These are phyloP conservation scores for Hoplias malabaricus DNA, from an alignment of 2,113 vertebrate genomes.

Conservation along the genomic window DNA sequence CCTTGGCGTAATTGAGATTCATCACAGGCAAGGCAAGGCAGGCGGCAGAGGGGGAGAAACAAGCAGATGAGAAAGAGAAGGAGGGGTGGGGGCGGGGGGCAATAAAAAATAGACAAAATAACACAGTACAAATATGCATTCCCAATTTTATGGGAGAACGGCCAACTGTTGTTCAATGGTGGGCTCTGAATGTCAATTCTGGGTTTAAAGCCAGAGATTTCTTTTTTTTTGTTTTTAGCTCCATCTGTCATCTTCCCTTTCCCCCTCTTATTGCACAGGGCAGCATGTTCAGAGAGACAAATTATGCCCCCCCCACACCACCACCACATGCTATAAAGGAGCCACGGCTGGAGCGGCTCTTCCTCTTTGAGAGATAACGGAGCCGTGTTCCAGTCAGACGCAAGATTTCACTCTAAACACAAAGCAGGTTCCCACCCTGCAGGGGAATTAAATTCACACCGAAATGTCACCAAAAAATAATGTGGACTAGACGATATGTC, in stretches of 20 bases:
- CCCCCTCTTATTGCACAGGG: conserved; percentile 53
- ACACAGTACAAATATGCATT: conserved; percentile 66
- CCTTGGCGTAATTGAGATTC: conserved; percentile 83
- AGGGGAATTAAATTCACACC: too few relatives aligned
- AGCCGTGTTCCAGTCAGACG: conserved; percentile 28
- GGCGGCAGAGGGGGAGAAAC: conserved; percentile 65
- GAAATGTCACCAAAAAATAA: too few relatives aligned
- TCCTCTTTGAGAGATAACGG: conserved; percentile 41
- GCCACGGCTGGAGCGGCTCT: conserved; percentile 11
- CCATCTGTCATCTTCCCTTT: conserved; percentile 34
- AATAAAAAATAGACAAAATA: conserved; percentile 42
- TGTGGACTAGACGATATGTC: too few relatives aligned
- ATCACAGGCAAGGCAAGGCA: conserved; percentile 63
- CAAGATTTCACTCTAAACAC: conserved; percentile 42
- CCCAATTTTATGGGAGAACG: conserved; percentile 60
- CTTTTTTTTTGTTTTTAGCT: conserved; percentile 39
- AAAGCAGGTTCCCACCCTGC: too few relatives aligned
- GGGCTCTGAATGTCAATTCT: conserved; percentile 61
- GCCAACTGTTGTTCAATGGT: conserved; percentile 57
- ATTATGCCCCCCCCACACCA: conserved; percentile 5
- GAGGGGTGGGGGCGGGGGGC: neutral
- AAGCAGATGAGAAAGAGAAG: conserved; percentile 35
- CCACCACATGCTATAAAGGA: neutral
- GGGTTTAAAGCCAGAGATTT: conserved; percentile 43
- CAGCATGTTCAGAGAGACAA: conserved; percentile 56